Evolutionary conservation across 2,113 vertebrate species (phyloP).

Genomic region (Toxostoma redivivum): DNA sequence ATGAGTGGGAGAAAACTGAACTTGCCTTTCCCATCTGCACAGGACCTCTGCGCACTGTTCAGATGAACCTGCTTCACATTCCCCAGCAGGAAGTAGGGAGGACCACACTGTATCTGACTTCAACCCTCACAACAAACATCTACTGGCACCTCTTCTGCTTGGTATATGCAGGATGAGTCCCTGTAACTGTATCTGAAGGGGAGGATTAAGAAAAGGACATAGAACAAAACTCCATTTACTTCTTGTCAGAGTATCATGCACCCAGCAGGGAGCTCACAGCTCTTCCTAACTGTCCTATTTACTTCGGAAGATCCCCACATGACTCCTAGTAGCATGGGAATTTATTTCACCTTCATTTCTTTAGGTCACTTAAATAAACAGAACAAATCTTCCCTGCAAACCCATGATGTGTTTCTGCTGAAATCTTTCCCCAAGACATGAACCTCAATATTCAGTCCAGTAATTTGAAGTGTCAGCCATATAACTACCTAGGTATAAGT

Average conservation of each 20-base stretch:
- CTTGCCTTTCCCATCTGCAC: neutral
- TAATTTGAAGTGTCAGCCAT: neutral
- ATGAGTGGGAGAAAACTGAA: neutral
- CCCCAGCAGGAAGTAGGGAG: neutral
- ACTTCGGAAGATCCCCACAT: neutral
- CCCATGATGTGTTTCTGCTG: neutral
- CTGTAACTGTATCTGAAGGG: neutral
- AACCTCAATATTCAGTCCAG: neutral
- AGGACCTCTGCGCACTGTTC: neutral
- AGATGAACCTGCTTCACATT: neutral
- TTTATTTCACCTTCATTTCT: slow-evolving; percentile 31
- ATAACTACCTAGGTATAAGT: neutral
- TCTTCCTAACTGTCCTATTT: neutral
- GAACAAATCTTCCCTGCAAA: neutral
- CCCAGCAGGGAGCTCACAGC: neutral
- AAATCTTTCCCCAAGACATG: neutral
- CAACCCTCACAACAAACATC: neutral
- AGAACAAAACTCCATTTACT: neutral
- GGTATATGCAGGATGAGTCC: neutral
- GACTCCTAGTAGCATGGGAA: neutral
- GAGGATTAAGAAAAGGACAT: neutral
- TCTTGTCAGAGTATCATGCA: neutral
- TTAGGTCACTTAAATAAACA: slow-evolving; percentile 16
- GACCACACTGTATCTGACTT: neutral
- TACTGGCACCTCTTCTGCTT: neutral